Percentiles rank a stretch among this genome's conserved stretches.
These are phyloP conservation scores for Neodiprion lecontei DNA, from an alignment of 1,140 invertebrate genomes.

Conservation along the genomic window DNA sequence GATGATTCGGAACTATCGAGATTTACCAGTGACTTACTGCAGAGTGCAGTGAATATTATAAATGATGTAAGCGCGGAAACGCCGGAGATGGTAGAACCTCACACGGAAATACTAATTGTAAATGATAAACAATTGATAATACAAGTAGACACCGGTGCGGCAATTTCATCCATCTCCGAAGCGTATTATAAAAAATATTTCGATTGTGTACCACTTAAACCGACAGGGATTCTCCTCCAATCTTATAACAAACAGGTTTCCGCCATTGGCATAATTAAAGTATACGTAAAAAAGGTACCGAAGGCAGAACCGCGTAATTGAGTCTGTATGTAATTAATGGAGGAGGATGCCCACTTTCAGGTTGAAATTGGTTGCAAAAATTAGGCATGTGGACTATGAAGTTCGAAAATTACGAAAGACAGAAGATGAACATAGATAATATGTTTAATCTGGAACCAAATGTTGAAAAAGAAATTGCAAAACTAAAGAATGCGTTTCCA, in stretches of 20 bases:
- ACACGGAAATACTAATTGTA: constrained; percentile 14
- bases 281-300: not conserved
- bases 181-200: constrained; percentile 15
- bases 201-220: constrained; percentile 12
- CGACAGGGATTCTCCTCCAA: constrained; percentile 11
- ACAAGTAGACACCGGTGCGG: constrained; percentile 20
- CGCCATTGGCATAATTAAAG: constrained; percentile 9
- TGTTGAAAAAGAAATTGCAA: not conserved
- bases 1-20: not conserved
- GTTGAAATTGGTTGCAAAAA: constrained; percentile 24
- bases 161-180: constrained; percentile 13
- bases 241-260: constrained; percentile 12
- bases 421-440: not conserved
- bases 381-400: constrained; percentile 23
- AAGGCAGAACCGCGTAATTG: constrained; percentile 10
- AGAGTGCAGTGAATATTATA: not conserved
- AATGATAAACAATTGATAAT: constrained; percentile 21
- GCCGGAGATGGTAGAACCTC: constrained; percentile 8
- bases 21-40: not conserved
- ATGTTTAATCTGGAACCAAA: not conserved
- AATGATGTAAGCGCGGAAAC: not conserved
- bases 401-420: not conserved
- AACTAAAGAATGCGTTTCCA: constrained; percentile 6
- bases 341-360: constrained; percentile 38
- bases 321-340: constrained; percentile 29